A percentile compares a stretch with the other conserved stretches of the same genome.
Evolutionary conservation across 2,888 invertebrate species (phyloP).

Genomic region (Halictus ligatus): DNA sequence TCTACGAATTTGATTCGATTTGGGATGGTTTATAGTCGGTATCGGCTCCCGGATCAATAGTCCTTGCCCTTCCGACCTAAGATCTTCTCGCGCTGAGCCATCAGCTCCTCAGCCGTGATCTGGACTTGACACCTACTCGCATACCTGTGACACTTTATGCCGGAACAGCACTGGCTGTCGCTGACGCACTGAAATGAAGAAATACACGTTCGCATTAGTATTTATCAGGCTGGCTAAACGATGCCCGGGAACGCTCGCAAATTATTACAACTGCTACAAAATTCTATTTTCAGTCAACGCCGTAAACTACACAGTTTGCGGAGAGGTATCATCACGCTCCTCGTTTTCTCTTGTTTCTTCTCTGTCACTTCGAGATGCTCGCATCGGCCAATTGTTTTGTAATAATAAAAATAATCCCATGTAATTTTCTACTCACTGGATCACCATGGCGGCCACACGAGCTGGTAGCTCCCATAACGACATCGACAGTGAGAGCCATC

Average conservation of each 20-base stretch:
- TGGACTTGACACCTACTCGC: slow-evolving; percentile 80
- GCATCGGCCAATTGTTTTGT: not conserved
- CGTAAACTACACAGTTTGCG: slow-evolving; percentile 1
- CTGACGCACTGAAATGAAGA: slow-evolving; percentile 70
- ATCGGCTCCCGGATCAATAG: slow-evolving; percentile 52
- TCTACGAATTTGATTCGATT: not conserved
- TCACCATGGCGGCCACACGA: slow-evolving; percentile 77
- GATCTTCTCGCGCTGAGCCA: slow-evolving; percentile 76
- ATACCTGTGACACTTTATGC: slow-evolving; percentile 72
- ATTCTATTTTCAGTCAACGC: slow-evolving; percentile 30
- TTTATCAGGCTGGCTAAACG: slow-evolving; percentile 16
- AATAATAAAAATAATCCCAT: not conserved
- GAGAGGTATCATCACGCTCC: not conserved
- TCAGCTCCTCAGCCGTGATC: slow-evolving; percentile 77
- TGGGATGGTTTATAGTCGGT: not conserved
- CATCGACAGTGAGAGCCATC: no score
- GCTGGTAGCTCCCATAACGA: slow-evolving; percentile 70
- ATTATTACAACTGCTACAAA: slow-evolving; percentile 29
- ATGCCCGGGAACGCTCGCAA: not conserved
- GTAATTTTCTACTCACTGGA: slow-evolving; percentile 72
- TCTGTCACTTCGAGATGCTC: not conserved
- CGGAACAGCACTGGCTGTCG: slow-evolving; percentile 67
- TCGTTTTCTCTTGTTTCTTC: not conserved
- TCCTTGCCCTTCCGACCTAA: slow-evolving; percentile 72
- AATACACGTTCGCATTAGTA: slow-evolving; percentile 37